These are phyloP conservation scores for Drosophila quadrilineata DNA, from an alignment of 1,140 invertebrate genomes.

Conservation along the genomic window DNA sequence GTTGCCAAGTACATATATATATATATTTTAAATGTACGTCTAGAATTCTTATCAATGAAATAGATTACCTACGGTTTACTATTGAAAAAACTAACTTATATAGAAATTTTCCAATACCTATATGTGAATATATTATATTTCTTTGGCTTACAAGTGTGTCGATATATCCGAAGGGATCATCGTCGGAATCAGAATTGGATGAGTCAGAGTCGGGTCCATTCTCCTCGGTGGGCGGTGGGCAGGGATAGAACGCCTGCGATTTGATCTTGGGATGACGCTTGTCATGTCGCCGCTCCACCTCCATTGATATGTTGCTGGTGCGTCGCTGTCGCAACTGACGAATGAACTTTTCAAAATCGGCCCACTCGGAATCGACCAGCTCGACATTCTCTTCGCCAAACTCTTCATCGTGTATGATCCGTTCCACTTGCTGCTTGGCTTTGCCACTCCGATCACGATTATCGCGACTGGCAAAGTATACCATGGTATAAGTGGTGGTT, in stretches of 20 bases:
- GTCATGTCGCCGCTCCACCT: slow-evolving; percentile 82
- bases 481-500: too few relatives aligned
- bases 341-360: slow-evolving; percentile 81
- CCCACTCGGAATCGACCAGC: slow-evolving; percentile 80
- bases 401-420: slow-evolving; percentile 79
- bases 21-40: neutral
- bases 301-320: slow-evolving; percentile 83
- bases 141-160: slow-evolving; percentile 83
- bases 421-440: slow-evolving; percentile 54
- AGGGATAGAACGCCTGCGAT: slow-evolving; percentile 86
- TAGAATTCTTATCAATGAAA: slow-evolving; percentile 33
- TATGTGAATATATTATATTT: neutral
- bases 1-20: slow-evolving; percentile 3
- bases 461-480: slow-evolving; percentile 64
- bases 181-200: slow-evolving; percentile 78
- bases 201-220: slow-evolving; percentile 82
- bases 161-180: slow-evolving; percentile 84
- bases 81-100: neutral
- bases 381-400: slow-evolving; percentile 81
- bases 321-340: slow-evolving; percentile 82
- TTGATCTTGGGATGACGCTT: slow-evolving; percentile 81
- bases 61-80: slow-evolving; percentile 11
- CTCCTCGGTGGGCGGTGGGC: slow-evolving; percentile 84
- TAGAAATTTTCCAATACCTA: neutral
- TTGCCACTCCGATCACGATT: slow-evolving; percentile 59